Evolutionary conservation across 1,140 invertebrate species (phyloP).

Genomic region (Temnothorax curvispinosus): DNA sequence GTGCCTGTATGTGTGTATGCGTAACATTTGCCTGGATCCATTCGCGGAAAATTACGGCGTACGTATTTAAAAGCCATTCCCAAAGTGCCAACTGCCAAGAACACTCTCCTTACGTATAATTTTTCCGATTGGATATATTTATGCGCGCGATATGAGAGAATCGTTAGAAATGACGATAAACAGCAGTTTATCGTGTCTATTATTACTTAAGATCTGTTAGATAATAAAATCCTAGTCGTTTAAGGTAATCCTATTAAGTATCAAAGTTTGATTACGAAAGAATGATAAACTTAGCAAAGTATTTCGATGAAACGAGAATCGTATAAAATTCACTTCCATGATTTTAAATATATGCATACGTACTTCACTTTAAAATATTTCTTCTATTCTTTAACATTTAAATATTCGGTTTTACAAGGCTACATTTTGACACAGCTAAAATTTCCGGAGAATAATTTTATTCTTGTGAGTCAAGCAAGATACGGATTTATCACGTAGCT

Average conservation of each 20-base stretch:
- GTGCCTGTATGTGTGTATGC: not conserved
- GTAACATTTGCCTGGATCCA: slow-evolving; percentile 1
- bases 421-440: not conserved
- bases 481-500: slow-evolving; percentile 12
- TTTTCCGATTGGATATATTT: slow-evolving; percentile 25
- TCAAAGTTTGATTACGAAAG: not conserved
- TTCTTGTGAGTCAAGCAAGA: not conserved
- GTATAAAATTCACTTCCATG: not conserved
- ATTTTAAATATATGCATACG: not conserved
- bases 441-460: not conserved
- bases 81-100: slow-evolving; percentile 40
- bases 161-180: slow-evolving; percentile 5
- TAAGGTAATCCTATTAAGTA: not conserved
- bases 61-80: not conserved
- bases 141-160: not conserved
- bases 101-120: not conserved
- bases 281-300: not conserved
- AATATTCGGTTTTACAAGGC: not conserved
- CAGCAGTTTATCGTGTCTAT: not conserved
- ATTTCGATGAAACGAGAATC: not conserved
- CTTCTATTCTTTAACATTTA: not conserved
- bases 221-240: not conserved
- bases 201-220: not conserved
- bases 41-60: slow-evolving; percentile 4
- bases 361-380: not conserved